Percentiles rank a stretch among this genome's conserved stretches.
These are phyloP conservation scores for Chloroceryle aenea DNA, from an alignment of 2,113 vertebrate species.

Conservation along the genomic window DNA sequence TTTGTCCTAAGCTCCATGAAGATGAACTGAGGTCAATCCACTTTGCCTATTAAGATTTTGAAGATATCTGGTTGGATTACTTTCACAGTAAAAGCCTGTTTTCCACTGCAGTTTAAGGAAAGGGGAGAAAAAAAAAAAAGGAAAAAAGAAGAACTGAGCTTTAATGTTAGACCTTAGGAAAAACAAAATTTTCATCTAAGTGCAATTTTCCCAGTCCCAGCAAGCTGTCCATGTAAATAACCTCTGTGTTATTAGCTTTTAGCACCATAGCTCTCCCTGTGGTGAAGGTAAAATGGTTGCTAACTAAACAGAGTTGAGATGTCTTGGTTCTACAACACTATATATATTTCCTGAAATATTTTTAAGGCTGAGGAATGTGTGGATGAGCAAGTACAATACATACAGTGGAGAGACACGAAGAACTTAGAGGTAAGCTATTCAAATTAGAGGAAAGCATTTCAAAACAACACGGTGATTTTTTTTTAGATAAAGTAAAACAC, in stretches of 20 bases:
- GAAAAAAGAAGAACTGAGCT: background rate
- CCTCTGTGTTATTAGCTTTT: background rate
- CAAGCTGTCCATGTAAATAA: constrained; percentile 36
- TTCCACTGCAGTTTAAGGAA: background rate
- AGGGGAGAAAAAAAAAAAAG: too few relatives aligned
- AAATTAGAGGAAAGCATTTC: background rate
- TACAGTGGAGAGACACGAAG: background rate
- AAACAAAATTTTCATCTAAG: constrained; percentile 23
- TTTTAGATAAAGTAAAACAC: background rate
- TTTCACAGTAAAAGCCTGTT: constrained; percentile 29
- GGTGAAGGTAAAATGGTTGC: background rate
- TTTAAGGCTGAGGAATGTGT: background rate
- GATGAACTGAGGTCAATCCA: constrained; percentile 69
- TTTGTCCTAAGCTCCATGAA: constrained; percentile 63
- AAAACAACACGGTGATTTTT: background rate
- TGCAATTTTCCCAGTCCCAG: background rate
- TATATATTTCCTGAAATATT: background rate
- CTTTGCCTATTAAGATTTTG: constrained; percentile 69
- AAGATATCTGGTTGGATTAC: constrained; percentile 64
- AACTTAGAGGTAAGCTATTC: background rate
- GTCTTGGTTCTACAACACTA: background rate
- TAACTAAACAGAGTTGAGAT: background rate
- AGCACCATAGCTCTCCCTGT: background rate
- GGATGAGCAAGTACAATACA: background rate
- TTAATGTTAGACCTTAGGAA: constrained; percentile 14